Percentiles rank a stretch among this genome's conserved stretches.
These are phyloP conservation scores for Crax fasciolata DNA, from an alignment of 2,797 vertebrate species.

Conservation along the genomic window DNA sequence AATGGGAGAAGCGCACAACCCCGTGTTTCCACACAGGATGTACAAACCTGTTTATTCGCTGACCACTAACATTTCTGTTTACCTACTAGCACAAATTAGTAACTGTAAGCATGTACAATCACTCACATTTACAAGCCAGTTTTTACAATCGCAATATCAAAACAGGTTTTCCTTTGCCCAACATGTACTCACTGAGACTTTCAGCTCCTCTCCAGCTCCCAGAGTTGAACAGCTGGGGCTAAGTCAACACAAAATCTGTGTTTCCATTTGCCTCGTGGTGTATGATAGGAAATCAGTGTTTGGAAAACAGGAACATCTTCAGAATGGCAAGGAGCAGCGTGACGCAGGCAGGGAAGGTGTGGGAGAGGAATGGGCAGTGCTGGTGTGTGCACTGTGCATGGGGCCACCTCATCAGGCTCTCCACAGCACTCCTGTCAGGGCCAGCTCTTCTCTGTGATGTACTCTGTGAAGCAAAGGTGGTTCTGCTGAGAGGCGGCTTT, in stretches of 20 bases:
- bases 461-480: background rate
- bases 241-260: background rate
- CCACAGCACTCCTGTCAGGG: background rate
- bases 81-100: slow-evolving; percentile 18
- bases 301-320: background rate
- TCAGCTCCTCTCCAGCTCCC: background rate
- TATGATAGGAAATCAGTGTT: background rate
- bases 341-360: background rate
- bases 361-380: background rate
- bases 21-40: background rate
- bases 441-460: background rate
- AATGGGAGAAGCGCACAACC: background rate
- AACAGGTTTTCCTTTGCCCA: background rate
- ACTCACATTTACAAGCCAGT: background rate
- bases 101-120: background rate
- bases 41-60: slow-evolving; percentile 40
- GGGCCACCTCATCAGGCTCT: background rate
- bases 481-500: background rate
- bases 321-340: background rate
- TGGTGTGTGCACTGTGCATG: accelerated
- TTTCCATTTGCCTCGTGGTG: background rate
- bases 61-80: background rate
- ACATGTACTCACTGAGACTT: background rate
- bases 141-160: background rate
- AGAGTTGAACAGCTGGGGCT: background rate